Evolutionary conservation across 2,113 vertebrate species (phyloP).

Genomic region (Pterocles gutturalis): DNA sequence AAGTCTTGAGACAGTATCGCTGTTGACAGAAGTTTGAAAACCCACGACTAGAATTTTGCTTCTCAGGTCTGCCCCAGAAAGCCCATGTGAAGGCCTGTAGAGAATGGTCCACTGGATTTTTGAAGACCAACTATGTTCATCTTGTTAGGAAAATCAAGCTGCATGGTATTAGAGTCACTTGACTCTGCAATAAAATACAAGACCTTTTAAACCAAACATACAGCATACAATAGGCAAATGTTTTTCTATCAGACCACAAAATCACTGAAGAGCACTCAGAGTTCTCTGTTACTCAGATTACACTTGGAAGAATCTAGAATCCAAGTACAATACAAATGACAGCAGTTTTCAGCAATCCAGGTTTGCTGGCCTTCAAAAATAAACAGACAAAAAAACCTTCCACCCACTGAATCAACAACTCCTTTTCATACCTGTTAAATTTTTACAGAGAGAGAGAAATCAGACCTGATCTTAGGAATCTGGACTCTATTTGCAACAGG

Average conservation of each 20-base stretch:
- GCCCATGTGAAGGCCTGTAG: neutral
- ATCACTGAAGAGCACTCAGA: neutral
- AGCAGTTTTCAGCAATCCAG: neutral
- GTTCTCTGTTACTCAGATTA: neutral
- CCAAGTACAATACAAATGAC: neutral
- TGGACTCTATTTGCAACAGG: neutral
- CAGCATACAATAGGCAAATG: neutral
- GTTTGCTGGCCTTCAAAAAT: neutral
- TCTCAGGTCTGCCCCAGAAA: neutral
- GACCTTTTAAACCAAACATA: neutral
- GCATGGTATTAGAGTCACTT: neutral
- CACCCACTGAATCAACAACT: neutral
- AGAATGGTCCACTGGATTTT: neutral
- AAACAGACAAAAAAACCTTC: neutral
- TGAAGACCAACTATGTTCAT: neutral
- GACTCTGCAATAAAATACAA: neutral
- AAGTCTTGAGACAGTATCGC: neutral
- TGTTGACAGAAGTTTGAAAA: neutral
- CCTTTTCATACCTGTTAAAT: neutral
- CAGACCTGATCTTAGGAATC: neutral
- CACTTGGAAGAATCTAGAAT: neutral
- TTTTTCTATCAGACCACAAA: neutral
- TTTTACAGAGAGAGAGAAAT: neutral
- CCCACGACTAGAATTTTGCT: neutral
- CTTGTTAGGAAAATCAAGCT: neutral